Conservation (phyloP, 2,888 invertebrate genomes). For the Orthosia gracilis region DNA sequence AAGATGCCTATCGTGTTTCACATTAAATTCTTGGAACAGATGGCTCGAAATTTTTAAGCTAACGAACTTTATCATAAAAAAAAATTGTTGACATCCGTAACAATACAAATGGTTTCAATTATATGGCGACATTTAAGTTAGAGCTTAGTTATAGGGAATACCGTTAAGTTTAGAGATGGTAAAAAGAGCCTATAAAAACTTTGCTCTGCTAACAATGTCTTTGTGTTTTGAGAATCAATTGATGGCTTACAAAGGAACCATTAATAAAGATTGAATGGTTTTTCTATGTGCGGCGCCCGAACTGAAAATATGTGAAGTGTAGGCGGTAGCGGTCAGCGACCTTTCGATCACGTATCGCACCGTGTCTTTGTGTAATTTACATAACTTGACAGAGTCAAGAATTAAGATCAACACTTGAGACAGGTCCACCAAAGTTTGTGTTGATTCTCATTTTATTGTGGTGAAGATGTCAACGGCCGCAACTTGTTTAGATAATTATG, state of each 20-base stretch:
- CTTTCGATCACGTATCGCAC: constrained; percentile 86
- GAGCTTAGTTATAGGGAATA: constrained; percentile 65
- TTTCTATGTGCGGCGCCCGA: constrained; percentile 71
- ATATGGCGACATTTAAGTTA: constrained; percentile 78
- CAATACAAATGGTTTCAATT: constrained; percentile 83
- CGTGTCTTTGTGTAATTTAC: constrained; percentile 86
- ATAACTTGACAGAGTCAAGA: constrained; percentile 88
- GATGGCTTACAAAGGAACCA: constrained; percentile 69
- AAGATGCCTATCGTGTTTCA: constrained; percentile 76
- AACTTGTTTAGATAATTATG: constrained; percentile 39
- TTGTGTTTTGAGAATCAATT: constrained; percentile 64
- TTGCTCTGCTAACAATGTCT: constrained; percentile 66
- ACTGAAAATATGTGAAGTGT: constrained; percentile 76
- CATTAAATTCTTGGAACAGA: constrained; percentile 82
- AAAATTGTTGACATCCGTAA: constrained; percentile 78
- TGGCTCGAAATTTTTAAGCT: constrained; percentile 72
- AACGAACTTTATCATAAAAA: constrained; percentile 80
- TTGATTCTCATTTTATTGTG: constrained; percentile 74
- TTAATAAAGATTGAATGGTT: constrained; percentile 72
- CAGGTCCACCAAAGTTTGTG: constrained; percentile 82
- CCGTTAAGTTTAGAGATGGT: constrained; percentile 74
- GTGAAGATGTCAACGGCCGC: constrained; percentile 77
- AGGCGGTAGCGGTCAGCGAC: constrained; percentile 85
- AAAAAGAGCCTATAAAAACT: constrained; percentile 74
- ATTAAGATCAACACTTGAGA: constrained; percentile 85